Base-by-base conservation (phyloP, 2,888 invertebrate species). In the Seira sanloemensis region DNA sequence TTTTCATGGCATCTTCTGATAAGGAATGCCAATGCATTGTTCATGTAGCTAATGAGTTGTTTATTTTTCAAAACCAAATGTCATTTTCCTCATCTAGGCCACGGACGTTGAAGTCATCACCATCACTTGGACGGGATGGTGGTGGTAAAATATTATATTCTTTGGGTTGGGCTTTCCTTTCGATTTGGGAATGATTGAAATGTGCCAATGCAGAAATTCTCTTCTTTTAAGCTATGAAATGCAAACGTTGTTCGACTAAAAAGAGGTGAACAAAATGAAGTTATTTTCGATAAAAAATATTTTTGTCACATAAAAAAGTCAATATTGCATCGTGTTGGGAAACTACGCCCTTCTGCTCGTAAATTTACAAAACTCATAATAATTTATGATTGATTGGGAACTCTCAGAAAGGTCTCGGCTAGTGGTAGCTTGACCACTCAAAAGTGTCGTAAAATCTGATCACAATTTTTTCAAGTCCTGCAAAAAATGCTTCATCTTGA, bases 1-100 rank as follows among this genome's bases (percentile, higher is more conserved):
- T n/a, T n/a, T n/a, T n/a, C n/a, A n/a, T n/a, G n/a, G n/a, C n/a
- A n/a, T n/a, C n/a, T n/a, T n/a, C n/a, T n/a, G n/a, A n/a, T n/a
- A n/a, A n/a, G n/a, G n/a, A n/a, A n/a, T n/a, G n/a, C n/a, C n/a
- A n/a, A n/a, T n/a, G n/a, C n/a, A n/a, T n/a, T n/a, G n/a, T n/a
- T n/a, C n/a, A n/a, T n/a, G 12, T 37, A 37, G 67, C 68, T 80
- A 80, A 80, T 80, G 80, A 80, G 67, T 68, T 66, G 80, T 67
- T 74, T 75, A 80, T 76, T 81, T 46, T 37, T n/a, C n/a, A 37
- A 80, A 80, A 81, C 37, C 37, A 37, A 58, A 76, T 81, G 71
- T 65, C 69, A 71, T 54, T 73, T 75, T 37, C 50, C 37, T 71
- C 46, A 81, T 80, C 58, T 76, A 71, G 82, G 82, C 76, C 78